Percentiles rank a stretch among this genome's conserved stretches.
Conservation (phyloP, 2,888 invertebrate genomes). For the Thera obeliscata region DNA sequence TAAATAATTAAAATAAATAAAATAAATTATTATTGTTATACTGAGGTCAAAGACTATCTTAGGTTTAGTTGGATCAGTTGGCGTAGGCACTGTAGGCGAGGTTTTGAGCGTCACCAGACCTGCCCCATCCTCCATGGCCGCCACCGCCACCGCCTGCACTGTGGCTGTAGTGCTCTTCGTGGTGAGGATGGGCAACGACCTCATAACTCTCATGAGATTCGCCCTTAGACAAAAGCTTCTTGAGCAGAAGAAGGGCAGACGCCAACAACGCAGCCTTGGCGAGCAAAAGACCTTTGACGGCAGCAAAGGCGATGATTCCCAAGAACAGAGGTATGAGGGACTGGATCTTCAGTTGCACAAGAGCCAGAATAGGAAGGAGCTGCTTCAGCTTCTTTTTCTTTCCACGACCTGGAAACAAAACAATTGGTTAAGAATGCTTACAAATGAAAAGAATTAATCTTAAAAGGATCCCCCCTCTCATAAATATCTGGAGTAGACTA, state of each 20-base stretch:
- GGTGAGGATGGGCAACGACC: conserved; percentile 89
- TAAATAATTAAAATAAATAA: conserved; percentile 77
- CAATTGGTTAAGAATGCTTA: too few relatives aligned
- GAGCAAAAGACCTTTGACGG: conserved; percentile 92
- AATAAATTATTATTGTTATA: conserved; percentile 71
- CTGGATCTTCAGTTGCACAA: conserved; percentile 91
- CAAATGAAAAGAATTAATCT: too few relatives aligned
- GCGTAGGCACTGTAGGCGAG: conserved; percentile 89
- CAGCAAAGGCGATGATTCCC: conserved; percentile 89
- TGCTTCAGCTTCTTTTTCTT: conserved; percentile 92
- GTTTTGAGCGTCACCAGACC: conserved; percentile 87
- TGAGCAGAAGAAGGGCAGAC: conserved; percentile 87
- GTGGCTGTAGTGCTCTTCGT: conserved; percentile 84
- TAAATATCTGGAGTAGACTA: too few relatives aligned
- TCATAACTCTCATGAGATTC: conserved; percentile 89
- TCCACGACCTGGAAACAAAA: conserved; percentile 86
- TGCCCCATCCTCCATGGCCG: conserved; percentile 86
- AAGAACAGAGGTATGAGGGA: conserved; percentile 91
- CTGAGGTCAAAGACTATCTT: conserved; percentile 67
- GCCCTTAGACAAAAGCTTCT: conserved; percentile 89
- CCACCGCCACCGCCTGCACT: conserved; percentile 74
- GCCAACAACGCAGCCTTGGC: conserved; percentile 93
- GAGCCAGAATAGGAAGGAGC: conserved; percentile 89
- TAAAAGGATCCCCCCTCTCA: too few relatives aligned
- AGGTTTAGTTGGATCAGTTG: conserved; percentile 50